Conservation (phyloP, 2,888 invertebrate genomes). For the Cyaniris semiargus region DNA sequence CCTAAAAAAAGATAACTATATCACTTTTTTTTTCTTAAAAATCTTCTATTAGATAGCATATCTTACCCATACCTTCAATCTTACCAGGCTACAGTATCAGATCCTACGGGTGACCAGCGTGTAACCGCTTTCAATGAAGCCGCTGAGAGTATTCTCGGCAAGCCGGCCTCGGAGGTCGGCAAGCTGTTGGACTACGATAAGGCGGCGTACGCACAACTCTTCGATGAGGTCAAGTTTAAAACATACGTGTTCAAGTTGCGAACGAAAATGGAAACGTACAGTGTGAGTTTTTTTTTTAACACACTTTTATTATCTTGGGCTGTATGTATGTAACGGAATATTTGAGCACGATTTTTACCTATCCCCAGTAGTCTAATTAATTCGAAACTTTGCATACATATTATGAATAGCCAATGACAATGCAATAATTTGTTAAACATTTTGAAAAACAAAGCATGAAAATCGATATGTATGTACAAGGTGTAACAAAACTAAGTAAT, state of each 20-base stretch:
- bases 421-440: no score
- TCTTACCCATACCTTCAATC: background rate
- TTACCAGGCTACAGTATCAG: conserved; percentile 89
- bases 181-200: conserved; percentile 85
- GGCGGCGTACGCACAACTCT: conserved; percentile 83
- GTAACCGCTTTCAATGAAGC: conserved; percentile 93
- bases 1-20: no score
- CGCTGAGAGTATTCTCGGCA: conserved; percentile 88
- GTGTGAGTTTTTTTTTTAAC: conserved; percentile 83
- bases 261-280: conserved; percentile 94
- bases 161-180: conserved; percentile 88
- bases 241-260: conserved; percentile 91
- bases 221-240: conserved; percentile 88
- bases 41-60: background rate
- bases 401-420: no score
- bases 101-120: conserved; percentile 94
- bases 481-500: no score
- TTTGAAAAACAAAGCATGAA: no score
- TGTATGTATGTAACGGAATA: no score
- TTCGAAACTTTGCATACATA: no score
- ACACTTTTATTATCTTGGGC: no score
- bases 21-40: no score
- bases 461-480: no score
- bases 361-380: no score
- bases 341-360: no score